Base-by-base conservation (phyloP, 2,113 vertebrate genomes). In the Cephalopholis sonnerati region DNA sequence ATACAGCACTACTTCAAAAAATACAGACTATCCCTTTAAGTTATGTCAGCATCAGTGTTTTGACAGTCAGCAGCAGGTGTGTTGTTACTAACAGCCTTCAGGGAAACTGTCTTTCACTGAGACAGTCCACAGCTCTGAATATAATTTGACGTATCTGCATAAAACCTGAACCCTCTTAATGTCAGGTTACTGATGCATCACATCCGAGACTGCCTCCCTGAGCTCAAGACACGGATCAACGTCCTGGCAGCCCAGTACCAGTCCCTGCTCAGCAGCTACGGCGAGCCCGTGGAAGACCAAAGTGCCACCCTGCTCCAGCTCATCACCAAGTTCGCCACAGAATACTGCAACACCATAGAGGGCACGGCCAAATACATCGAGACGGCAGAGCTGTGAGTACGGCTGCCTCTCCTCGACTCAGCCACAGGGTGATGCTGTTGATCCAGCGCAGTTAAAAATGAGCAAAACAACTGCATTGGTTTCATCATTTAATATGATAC, bases 341-440 rank as follows among this genome's bases (percentile, higher is more conserved):
- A 99, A 84, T 99, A 99, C 94, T 99, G 98, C 94, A 99, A 99
- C 93, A 99, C 98, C 65, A 99, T 99, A 72, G 98, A 99, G 94
- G 98, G 98, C 92, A 99, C 98, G 15, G 98, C 98, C 93, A 99
- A 99, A 91, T 98, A 99, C 92, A 99, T 99, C 20, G 98, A 99
- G 93, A 99, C 98, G 2, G 97, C 98, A 0, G 98, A 99, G 73
- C 96, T 99, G 98, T 99, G 93, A 97, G 98, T 97, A 84, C 20
- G 3, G 1, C 15, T 22, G 44, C n/a, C 29, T 11, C 20, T 50
- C 53, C 58, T 5, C 62, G 0, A 0, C 12, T 61, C 50, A 0
- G 59, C 90, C 91, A 93, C 90, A 75, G 0, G 86, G 91, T 65
- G 90, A 22, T 3, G 89, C 91, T 91, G 90, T 91, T 81, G 84